Percentiles rank a stretch among this genome's conserved stretches.
phyloP scores from a whole-genome alignment of 92 coral and sea anemone species.

The Palythoa caribaeorum region DNA sequence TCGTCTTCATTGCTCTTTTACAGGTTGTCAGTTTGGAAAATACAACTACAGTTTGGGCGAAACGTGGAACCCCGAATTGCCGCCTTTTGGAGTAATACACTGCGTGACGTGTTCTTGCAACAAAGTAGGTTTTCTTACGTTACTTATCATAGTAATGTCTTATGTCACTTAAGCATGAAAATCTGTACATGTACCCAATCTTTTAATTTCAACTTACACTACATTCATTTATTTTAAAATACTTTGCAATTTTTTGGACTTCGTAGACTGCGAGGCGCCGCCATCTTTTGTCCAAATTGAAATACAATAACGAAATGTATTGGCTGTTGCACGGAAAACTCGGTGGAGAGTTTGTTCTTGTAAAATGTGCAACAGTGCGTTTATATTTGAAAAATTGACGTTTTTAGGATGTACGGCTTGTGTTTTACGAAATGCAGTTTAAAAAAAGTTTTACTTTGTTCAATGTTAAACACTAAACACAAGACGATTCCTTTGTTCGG shows the following conservation, averaged over 20 bases:
- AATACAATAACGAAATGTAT: neutral
- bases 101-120: constrained; percentile 82
- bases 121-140: constrained; percentile 50
- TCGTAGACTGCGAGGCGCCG: constrained; percentile 43
- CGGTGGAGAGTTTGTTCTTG: neutral
- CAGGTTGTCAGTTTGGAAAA: constrained; percentile 79
- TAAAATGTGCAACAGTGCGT: neutral
- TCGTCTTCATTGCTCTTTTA: neutral
- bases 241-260: neutral
- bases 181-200: neutral
- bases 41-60: constrained; percentile 71
- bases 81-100: constrained; percentile 77
- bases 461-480: neutral
- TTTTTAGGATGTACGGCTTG: neutral
- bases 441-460: neutral
- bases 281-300: constrained; percentile 7
- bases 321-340: neutral
- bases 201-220: neutral
- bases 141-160: neutral
- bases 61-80: constrained; percentile 77
- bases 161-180: neutral
- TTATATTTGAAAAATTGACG: neutral
- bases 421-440: neutral
- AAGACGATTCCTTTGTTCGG: neutral
- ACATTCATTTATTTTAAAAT: neutral